Evolutionary conservation across 37 sponge, comb jelly and placozoan species (phyloP).

Genomic region (Mnemiopsis leidyi): DNA sequence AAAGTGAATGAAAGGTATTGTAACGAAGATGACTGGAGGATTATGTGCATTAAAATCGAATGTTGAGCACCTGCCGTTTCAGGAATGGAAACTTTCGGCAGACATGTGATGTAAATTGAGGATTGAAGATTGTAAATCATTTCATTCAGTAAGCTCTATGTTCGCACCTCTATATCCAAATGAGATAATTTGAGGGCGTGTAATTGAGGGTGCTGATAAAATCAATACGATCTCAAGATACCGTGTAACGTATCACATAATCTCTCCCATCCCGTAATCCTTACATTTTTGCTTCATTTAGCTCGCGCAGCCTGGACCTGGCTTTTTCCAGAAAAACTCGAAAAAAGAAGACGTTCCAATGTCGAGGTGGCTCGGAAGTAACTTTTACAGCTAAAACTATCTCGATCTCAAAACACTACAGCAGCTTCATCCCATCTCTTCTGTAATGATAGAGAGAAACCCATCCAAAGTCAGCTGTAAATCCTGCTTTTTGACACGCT

Average conservation of each 20-base stretch:
- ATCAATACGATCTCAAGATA: background rate
- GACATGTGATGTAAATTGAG: too few relatives aligned
- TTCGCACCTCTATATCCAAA: background rate
- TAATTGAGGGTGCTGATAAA: background rate
- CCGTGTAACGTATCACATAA: too few relatives aligned
- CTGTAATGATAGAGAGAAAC: background rate
- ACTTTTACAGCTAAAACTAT: background rate
- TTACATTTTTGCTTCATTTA: too few relatives aligned
- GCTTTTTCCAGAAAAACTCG: background rate
- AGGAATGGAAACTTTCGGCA: too few relatives aligned
- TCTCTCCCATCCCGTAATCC: too few relatives aligned
- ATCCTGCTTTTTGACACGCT: background rate
- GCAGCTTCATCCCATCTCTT: background rate
- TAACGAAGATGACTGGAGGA: too few relatives aligned
- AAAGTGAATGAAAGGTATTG: too few relatives aligned
- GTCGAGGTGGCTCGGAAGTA: background rate
- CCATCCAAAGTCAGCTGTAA: background rate
- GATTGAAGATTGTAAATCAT: too few relatives aligned
- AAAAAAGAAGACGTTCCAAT: background rate
- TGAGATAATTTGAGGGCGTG: background rate
- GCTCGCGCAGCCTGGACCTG: too few relatives aligned
- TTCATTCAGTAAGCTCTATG: background rate
- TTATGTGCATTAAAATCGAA: too few relatives aligned
- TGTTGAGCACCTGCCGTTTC: too few relatives aligned
- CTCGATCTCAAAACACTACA: background rate